phyloP scores from a whole-genome alignment of 2,113 vertebrate genomes.

The Zapus hudsonius region DNA sequence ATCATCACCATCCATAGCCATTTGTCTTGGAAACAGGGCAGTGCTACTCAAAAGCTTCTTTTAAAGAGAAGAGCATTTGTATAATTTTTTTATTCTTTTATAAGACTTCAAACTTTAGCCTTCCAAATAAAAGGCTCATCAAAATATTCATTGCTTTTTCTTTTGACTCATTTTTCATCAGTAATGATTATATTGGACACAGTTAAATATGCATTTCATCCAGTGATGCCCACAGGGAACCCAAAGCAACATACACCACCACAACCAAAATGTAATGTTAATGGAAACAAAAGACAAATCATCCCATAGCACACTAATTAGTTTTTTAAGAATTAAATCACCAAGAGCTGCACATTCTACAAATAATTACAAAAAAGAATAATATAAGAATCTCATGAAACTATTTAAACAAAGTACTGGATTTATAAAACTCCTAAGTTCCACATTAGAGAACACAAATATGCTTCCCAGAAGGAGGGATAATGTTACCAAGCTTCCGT shows the following conservation, averaged over 20 bases:
- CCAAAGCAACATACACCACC: slow-evolving; percentile 35
- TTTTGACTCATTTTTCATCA: slow-evolving; percentile 58
- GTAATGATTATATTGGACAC: slow-evolving; percentile 47
- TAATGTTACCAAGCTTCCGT: slow-evolving; percentile 77
- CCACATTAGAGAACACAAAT: slow-evolving; percentile 72
- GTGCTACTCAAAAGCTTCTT: not conserved
- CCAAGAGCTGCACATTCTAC: slow-evolving; percentile 57
- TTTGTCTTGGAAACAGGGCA: not conserved
- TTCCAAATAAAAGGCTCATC: slow-evolving; percentile 43
- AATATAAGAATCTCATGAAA: slow-evolving; percentile 78
- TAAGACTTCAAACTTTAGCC: slow-evolving; percentile 23
- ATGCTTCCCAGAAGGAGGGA: slow-evolving; percentile 73
- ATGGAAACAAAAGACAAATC: slow-evolving; percentile 73
- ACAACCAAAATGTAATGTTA: slow-evolving; percentile 63
- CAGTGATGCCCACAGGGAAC: slow-evolving; percentile 56
- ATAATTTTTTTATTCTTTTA: slow-evolving; percentile 23
- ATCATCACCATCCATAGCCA: not conserved
- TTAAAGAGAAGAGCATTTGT: slow-evolving; percentile 18
- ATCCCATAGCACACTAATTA: slow-evolving; percentile 66
- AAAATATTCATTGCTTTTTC: not conserved
- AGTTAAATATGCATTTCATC: slow-evolving; percentile 71
- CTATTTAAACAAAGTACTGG: slow-evolving; percentile 73
- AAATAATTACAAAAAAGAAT: slow-evolving; percentile 73
- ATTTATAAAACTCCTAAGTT: slow-evolving; percentile 72
- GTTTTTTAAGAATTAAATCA: slow-evolving; percentile 77